These are phyloP conservation scores for Leuciscus waleckii DNA, from an alignment of 2,797 vertebrate species.

Conservation along the genomic window DNA sequence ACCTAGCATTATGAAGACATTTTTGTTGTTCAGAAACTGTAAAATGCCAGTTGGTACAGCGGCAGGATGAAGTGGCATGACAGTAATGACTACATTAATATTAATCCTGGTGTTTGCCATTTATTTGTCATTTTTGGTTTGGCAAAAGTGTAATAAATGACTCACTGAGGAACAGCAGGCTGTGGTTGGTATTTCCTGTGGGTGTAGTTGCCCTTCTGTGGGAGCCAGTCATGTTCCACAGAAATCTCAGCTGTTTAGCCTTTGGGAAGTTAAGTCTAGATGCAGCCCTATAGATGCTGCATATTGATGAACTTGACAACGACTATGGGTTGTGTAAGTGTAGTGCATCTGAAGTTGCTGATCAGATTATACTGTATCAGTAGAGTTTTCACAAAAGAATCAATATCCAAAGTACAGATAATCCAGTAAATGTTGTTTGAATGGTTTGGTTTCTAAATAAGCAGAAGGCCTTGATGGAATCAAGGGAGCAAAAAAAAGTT, in stretches of 20 bases:
- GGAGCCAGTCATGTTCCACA: constrained; percentile 24
- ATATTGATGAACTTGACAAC: constrained; percentile 16
- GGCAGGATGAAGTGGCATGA: constrained; percentile 20
- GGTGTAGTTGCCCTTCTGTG: constrained; percentile 50
- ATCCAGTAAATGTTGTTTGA: constrained; percentile 16
- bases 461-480: constrained; percentile 6
- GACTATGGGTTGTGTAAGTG: neutral
- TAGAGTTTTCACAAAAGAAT: neutral
- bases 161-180: constrained; percentile 23
- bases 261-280: constrained; percentile 28
- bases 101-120: constrained; percentile 40
- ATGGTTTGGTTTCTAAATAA: constrained; percentile 16
- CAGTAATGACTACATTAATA: constrained; percentile 41
- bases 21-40: constrained; percentile 21
- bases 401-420: constrained; percentile 22
- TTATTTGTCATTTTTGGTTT: constrained; percentile 17
- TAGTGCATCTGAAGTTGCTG: neutral
- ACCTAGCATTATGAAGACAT: constrained; percentile 27
- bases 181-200: constrained; percentile 36
- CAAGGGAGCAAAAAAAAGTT: neutral
- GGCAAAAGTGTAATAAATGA: constrained; percentile 40
- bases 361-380: constrained; percentile 15
- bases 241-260: constrained; percentile 37
- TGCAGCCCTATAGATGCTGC: neutral
- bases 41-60: constrained; percentile 14